A percentile compares a stretch with the other conserved stretches of the same genome.
These are phyloP conservation scores for Papilio glaucus DNA, from an alignment of 1,140 invertebrate genomes.

Conservation along the genomic window DNA sequence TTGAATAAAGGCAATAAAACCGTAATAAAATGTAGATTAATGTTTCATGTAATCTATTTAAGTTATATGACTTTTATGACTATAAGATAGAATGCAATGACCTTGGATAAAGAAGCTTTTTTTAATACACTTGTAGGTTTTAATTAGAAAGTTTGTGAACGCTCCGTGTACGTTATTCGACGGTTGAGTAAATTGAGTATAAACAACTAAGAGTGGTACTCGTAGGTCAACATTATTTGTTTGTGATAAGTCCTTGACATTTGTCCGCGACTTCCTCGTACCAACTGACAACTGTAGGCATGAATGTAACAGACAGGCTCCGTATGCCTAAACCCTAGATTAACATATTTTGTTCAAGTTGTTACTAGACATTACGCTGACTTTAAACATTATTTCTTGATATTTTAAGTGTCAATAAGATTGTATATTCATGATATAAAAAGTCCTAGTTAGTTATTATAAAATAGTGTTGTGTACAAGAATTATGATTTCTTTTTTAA, in stretches of 20 bases:
- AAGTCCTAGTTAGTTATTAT: too few relatives aligned
- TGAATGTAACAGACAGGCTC: background rate
- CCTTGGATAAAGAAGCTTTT: background rate
- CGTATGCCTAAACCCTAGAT: background rate
- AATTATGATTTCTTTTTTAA: too few relatives aligned
- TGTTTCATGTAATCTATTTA: slow-evolving; percentile 1
- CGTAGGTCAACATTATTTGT: slow-evolving; percentile 26
- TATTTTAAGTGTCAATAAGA: too few relatives aligned
- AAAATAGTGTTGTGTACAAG: too few relatives aligned
- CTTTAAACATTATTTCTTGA: too few relatives aligned
- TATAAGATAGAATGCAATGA: slow-evolving; percentile 10
- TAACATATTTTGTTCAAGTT: slow-evolving; percentile 12
- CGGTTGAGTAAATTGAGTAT: slow-evolving; percentile 8
- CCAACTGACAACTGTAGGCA: background rate
- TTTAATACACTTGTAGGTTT: background rate
- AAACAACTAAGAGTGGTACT: slow-evolving; percentile 5
- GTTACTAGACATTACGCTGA: too few relatives aligned
- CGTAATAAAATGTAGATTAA: slow-evolving; percentile 5
- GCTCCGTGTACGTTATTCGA: background rate
- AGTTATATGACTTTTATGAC: background rate
- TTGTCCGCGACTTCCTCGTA: slow-evolving; percentile 13
- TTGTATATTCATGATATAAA: too few relatives aligned
- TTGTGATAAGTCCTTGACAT: slow-evolving; percentile 24
- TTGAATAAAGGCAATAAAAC: slow-evolving; percentile 10
- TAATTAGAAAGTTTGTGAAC: slow-evolving; percentile 15